Percentiles rank a stretch among this genome's conserved stretches.
Evolutionary conservation across 2,113 vertebrate genomes (phyloP).

Genomic region (Lepisosteus osseus): DNA sequence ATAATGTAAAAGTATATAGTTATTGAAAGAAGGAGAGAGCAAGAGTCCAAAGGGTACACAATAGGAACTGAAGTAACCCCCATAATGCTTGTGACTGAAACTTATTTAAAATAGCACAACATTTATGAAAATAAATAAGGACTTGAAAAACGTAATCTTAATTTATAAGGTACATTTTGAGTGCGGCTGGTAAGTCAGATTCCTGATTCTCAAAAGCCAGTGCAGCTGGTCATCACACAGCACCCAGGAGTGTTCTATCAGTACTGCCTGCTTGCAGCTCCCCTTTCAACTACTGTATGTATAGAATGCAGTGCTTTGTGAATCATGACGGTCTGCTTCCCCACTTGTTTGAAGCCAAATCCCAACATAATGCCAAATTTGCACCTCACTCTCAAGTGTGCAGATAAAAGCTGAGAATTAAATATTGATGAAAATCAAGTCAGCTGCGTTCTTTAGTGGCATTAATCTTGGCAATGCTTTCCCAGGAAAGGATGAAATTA

Average conservation of each 20-base stretch:
- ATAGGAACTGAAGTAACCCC: no score
- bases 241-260: neutral
- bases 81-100: no score
- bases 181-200: no score
- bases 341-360: slow-evolving; percentile 19
- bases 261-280: neutral
- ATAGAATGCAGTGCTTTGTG: neutral
- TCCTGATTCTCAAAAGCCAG: neutral
- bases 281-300: neutral
- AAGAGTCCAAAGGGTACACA: no score
- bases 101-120: no score
- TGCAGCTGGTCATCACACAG: neutral
- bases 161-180: no score
- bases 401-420: slow-evolving; percentile 60
- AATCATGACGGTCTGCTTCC: neutral
- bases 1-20: no score
- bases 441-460: slow-evolving; percentile 51
- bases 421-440: slow-evolving; percentile 64
- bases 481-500: slow-evolving; percentile 46
- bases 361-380: slow-evolving; percentile 53
- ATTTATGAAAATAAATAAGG: no score
- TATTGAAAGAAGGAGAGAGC: no score
- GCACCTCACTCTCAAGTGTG: slow-evolving; percentile 47
- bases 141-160: no score
- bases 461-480: slow-evolving; percentile 61